Percentiles rank a stretch among this genome's conserved stretches.
Evolutionary conservation across 2,888 invertebrate species (phyloP).

Genomic region (Arge pagana): DNA sequence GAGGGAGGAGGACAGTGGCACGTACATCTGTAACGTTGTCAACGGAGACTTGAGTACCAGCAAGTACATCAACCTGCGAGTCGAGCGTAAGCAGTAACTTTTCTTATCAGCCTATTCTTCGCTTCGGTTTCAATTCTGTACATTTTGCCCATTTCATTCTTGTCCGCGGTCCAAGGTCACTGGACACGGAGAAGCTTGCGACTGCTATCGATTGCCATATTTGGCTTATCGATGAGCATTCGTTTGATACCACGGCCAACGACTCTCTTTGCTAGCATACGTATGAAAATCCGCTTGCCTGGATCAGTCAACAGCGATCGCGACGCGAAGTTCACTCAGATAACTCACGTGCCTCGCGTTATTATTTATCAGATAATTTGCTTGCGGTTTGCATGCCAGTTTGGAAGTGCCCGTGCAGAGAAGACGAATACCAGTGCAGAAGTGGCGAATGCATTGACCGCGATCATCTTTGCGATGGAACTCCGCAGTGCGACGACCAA

Average conservation of each 20-base stretch:
- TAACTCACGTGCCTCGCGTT: conserved; percentile 42
- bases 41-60: conserved; percentile 63
- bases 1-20: conserved; percentile 73
- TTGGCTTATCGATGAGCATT: too few species aligned
- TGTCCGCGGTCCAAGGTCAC: too few species aligned
- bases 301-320: conserved; percentile 24
- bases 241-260: too few species aligned
- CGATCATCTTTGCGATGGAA: conserved; percentile 65
- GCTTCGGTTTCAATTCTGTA: too few species aligned
- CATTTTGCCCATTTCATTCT: too few species aligned
- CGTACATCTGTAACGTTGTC: conserved; percentile 76
- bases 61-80: conserved; percentile 75
- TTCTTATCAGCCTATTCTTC: too few species aligned
- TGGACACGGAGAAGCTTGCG: too few species aligned
- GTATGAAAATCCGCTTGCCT: too few species aligned
- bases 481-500: conserved; percentile 66
- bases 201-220: too few species aligned
- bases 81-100: conserved; percentile 71
- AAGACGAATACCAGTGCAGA: conserved; percentile 63
- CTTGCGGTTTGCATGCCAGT: conserved; percentile 55
- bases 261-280: too few species aligned
- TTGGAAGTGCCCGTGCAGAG: conserved; percentile 53
- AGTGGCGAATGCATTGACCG: conserved; percentile 66
- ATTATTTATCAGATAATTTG: conserved; percentile 55
- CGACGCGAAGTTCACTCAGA: conserved; percentile 26